A percentile compares a stretch with the other conserved stretches of the same genome.
phyloP scores from a whole-genome alignment of 2,113 vertebrate genomes.

The Centropus unirufus region DNA sequence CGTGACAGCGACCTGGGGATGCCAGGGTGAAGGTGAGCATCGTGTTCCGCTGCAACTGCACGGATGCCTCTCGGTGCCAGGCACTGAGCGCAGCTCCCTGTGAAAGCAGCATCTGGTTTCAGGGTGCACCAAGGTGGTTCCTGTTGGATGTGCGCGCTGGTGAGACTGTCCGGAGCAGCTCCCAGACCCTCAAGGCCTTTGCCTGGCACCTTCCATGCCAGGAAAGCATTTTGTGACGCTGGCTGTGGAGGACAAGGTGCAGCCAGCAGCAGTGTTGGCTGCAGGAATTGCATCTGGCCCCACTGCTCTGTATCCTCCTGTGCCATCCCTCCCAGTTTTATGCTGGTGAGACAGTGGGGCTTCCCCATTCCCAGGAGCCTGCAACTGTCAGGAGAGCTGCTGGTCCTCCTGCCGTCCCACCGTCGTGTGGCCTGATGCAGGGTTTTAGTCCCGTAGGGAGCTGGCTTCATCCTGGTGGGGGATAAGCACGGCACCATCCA shows the following conservation, averaged over 20 bases:
- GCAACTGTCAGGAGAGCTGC: fast-evolving
- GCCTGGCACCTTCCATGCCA: fast-evolving
- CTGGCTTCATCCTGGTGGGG: background rate
- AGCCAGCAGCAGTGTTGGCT: background rate
- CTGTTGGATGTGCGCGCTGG: background rate
- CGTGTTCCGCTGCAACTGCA: fast-evolving
- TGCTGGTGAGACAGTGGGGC: fast-evolving
- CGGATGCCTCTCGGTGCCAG: background rate
- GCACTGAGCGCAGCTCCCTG: background rate
- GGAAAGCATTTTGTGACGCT: background rate
- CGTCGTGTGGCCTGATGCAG: background rate
- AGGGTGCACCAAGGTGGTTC: background rate
- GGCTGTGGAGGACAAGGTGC: background rate
- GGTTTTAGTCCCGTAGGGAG: background rate
- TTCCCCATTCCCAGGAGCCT: background rate
- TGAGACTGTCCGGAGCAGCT: fast-evolving
- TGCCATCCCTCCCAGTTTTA: fast-evolving
- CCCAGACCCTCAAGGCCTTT: too few species aligned
- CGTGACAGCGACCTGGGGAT: background rate
- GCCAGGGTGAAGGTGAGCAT: fast-evolving
- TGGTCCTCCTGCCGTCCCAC: background rate
- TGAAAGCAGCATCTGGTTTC: background rate
- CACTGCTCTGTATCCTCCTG: background rate
- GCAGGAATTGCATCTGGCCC: background rate
- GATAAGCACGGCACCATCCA: fast-evolving